Conservation (phyloP, 2,113 vertebrate species). For the Ophthalmolycus amberensis region DNA sequence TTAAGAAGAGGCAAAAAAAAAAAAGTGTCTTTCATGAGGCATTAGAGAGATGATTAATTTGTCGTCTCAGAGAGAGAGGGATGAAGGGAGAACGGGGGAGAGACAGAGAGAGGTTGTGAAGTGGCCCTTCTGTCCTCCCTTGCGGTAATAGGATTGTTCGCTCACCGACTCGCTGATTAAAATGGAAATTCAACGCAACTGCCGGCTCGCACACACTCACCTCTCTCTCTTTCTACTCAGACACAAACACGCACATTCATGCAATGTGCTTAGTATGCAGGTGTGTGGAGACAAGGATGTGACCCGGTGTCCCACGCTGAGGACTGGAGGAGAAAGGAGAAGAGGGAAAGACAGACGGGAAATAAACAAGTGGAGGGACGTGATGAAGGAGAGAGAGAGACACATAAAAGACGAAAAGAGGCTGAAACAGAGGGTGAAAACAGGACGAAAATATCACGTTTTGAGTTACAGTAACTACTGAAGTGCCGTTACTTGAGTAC, state of each 20-base stretch:
- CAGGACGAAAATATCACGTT: neutral
- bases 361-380: constrained; percentile 1
- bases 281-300: constrained; percentile 34
- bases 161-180: constrained; percentile 67
- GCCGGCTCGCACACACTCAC: constrained; percentile 14
- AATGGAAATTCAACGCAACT: constrained; percentile 72
- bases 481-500: no score
- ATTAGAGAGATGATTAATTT: constrained; percentile 80
- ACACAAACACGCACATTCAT: constrained; percentile 11
- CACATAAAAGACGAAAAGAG: neutral
- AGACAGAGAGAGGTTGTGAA: constrained; percentile 44
- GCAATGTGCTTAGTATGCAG: constrained; percentile 45
- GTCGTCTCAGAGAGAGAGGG: constrained; percentile 28
- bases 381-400: neutral
- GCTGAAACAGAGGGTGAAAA: neutral
- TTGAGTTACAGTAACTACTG: no score
- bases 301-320: constrained; percentile 36
- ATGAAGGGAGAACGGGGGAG: neutral
- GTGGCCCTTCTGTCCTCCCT: constrained; percentile 59
- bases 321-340: neutral
- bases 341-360: neutral
- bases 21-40: constrained; percentile 64
- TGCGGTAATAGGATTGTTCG: constrained; percentile 73
- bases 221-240: neutral
- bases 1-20: constrained; percentile 43